phyloP scores from a whole-genome alignment of 2,797 vertebrate genomes.

The Smutsia temminckii region DNA sequence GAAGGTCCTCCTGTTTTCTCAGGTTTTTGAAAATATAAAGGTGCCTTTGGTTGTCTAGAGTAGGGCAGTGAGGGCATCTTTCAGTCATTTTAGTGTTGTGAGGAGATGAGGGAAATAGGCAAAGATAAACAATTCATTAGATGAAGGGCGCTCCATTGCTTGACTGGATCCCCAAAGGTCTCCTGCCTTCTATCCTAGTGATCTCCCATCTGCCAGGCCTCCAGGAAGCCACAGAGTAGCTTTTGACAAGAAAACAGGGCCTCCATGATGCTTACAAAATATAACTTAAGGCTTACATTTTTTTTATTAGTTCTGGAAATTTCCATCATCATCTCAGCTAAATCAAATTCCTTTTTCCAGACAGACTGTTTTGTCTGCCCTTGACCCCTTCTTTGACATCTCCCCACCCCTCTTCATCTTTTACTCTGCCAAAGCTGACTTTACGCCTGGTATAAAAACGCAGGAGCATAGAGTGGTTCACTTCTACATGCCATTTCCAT shows the following conservation, averaged over 20 bases:
- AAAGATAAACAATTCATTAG: neutral
- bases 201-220: neutral
- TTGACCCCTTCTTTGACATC: neutral
- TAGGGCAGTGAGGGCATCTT: neutral
- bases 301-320: slow-evolving; percentile 15
- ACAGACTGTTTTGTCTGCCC: neutral
- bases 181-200: neutral
- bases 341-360: neutral
- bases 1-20: neutral
- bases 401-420: neutral
- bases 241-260: neutral
- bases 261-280: neutral
- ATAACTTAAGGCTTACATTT: neutral
- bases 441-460: neutral
- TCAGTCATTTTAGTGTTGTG: neutral
- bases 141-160: neutral
- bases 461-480: neutral
- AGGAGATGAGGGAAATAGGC: neutral
- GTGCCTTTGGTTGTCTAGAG: neutral
- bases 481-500: neutral
- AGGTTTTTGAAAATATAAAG: neutral
- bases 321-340: neutral
- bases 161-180: neutral
- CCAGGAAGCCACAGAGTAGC: neutral
- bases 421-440: neutral